Conservation (phyloP, 2,888 invertebrate genomes). For the Dexiosoma caninum region DNA sequence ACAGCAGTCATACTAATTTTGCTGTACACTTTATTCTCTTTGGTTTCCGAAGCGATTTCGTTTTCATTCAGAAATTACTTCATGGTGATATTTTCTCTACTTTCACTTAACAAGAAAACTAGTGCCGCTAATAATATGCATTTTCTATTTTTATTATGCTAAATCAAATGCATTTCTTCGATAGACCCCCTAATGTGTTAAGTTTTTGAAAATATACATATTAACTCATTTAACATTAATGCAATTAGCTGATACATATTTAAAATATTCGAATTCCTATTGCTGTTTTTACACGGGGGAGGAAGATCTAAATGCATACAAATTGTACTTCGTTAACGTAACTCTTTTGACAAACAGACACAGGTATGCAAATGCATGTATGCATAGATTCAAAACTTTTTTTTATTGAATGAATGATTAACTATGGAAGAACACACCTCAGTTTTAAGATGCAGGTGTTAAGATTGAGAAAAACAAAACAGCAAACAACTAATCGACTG, state of each 20-base stretch:
- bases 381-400: too few relatives aligned
- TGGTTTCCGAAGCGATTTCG: too few relatives aligned
- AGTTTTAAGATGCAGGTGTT: conserved; percentile 60
- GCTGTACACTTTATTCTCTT: too few relatives aligned
- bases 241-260: conserved; percentile 50
- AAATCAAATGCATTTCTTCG: too few relatives aligned
- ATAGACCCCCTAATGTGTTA: conserved; percentile 10
- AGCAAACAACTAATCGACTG: conserved; percentile 20
- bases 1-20: too few relatives aligned
- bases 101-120: too few relatives aligned
- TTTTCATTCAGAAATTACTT: too few relatives aligned
- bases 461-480: conserved; percentile 49
- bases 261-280: conserved; percentile 42
- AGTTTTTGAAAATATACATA: background rate
- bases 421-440: conserved; percentile 51
- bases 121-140: too few relatives aligned
- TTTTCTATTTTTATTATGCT: too few relatives aligned
- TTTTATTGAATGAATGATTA: conserved; percentile 56
- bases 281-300: conserved; percentile 36
- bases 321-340: conserved; percentile 21
- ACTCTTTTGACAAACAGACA: background rate
- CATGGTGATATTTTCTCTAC: too few relatives aligned
- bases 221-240: conserved; percentile 14
- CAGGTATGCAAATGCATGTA: background rate
- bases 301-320: conserved; percentile 60